A percentile compares a stretch with the other conserved stretches of the same genome.
Evolutionary conservation across 2,797 vertebrate species (phyloP).

Genomic region (Phylloscopus collybita): DNA sequence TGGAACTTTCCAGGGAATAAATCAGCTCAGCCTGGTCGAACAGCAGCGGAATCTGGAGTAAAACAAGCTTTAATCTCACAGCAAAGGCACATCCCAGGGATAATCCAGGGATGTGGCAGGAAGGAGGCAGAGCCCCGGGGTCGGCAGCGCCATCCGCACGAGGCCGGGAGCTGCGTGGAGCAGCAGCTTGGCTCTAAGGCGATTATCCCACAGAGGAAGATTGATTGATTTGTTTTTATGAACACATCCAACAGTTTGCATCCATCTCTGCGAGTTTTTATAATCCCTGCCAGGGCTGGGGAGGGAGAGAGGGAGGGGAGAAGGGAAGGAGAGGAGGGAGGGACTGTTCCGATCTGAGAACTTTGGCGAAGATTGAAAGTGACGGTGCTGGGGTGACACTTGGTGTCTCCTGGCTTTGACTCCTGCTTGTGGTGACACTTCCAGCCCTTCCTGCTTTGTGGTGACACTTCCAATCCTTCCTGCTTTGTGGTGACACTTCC

Average conservation of each 20-base stretch:
- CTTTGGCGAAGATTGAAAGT: not conserved
- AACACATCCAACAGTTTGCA: not conserved
- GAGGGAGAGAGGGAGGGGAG: not conserved
- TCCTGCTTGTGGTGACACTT: not conserved
- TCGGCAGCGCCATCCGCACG: not conserved
- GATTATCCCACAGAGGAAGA: not conserved
- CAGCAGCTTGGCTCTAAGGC: conserved; percentile 6
- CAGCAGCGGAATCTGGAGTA: not conserved
- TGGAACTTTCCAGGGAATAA: not conserved
- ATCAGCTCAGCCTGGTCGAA: not conserved
- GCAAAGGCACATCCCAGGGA: not conserved
- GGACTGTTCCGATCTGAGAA: not conserved
- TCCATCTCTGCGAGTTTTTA: not conserved
- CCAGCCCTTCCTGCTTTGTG: not conserved
- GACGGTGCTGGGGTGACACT: not conserved
- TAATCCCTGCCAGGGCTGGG: not conserved
- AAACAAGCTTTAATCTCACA: not conserved
- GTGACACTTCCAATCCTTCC: not conserved
- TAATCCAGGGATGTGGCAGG: not conserved
- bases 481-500: not conserved
- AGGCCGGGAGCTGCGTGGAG: not conserved
- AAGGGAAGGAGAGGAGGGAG: not conserved
- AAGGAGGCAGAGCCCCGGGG: not conserved
- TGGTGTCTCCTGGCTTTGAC: not conserved
- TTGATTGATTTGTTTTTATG: not conserved